A percentile compares a stretch with the other conserved stretches of the same genome.
Evolutionary conservation across 1,140 invertebrate species (phyloP).

Genomic region (Rhopalosiphum padi): DNA sequence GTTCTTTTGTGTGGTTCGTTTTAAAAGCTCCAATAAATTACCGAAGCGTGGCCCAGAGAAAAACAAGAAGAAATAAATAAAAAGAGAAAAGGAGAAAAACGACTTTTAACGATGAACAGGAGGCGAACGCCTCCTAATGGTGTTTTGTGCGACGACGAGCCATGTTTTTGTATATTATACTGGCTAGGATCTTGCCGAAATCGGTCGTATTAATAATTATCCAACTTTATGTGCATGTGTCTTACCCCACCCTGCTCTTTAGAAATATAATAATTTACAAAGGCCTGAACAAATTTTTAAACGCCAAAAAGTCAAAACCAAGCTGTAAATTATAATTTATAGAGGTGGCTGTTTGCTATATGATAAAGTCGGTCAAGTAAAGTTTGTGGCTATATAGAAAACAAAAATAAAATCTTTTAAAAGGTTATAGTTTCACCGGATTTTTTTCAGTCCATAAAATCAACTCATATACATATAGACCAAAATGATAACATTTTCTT

Average conservation of each 20-base stretch:
- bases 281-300: conserved; percentile 5
- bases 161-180: background rate
- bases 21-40: conserved; percentile 53
- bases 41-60: background rate
- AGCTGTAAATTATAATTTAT: conserved; percentile 42
- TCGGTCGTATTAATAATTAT: conserved; percentile 44
- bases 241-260: background rate
- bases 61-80: background rate
- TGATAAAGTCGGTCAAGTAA: background rate
- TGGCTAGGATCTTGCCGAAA: background rate
- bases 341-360: background rate
- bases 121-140: conserved; percentile 15
- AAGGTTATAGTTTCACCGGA: background rate
- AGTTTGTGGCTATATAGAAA: background rate
- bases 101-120: background rate
- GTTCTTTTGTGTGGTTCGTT: background rate
- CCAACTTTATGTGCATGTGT: background rate
- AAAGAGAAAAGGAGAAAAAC: conserved; percentile 8
- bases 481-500: background rate
- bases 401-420: conserved; percentile 40
- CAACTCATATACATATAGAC: background rate
- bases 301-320: background rate
- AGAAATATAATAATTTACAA: conserved; percentile 42
- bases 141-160: background rate
- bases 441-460: background rate